phyloP scores from a whole-genome alignment of 2,888 invertebrate species.

The Argyresthia goedartella region DNA sequence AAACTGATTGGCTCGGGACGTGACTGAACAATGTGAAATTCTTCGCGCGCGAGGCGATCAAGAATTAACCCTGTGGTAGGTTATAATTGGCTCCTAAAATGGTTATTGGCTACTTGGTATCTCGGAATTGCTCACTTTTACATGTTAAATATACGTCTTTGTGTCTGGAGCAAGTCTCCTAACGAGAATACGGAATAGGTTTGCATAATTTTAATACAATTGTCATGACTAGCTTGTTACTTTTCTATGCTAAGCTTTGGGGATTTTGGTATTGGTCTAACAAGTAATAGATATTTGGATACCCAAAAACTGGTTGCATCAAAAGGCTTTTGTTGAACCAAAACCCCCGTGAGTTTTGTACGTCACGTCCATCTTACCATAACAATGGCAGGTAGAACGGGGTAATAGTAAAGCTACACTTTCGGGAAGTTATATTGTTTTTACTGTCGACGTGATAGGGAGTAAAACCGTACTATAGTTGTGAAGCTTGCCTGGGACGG shows the following conservation, averaged over 20 bases:
- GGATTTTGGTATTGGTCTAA: no score
- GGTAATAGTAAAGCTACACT: no score
- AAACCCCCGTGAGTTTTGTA: slow-evolving; percentile 45
- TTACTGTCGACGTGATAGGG: no score
- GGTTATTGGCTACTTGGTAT: slow-evolving; percentile 21
- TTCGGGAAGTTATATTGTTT: no score
- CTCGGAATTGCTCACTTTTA: not conserved
- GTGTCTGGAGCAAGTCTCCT: not conserved
- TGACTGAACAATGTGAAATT: slow-evolving; percentile 52
- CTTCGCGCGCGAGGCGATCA: slow-evolving; percentile 25
- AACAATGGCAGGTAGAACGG: slow-evolving; percentile 60
- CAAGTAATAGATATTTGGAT: no score
- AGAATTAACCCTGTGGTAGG: slow-evolving; percentile 36
- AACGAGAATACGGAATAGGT: not conserved
- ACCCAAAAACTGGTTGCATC: not conserved
- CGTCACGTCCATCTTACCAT: slow-evolving; percentile 59
- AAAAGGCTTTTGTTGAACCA: slow-evolving; percentile 14
- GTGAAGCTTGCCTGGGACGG: no score
- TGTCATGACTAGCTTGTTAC: no score
- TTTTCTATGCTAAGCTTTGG: no score
- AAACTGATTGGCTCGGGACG: slow-evolving; percentile 53
- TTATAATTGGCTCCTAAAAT: slow-evolving; percentile 57
- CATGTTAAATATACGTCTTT: not conserved
- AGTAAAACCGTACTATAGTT: no score
- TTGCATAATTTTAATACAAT: no score